Evolutionary conservation across 1,140 invertebrate genomes (phyloP), one percentile per base, ranked within the genome.

Genomic region (Zaprionus capensis): DNA sequence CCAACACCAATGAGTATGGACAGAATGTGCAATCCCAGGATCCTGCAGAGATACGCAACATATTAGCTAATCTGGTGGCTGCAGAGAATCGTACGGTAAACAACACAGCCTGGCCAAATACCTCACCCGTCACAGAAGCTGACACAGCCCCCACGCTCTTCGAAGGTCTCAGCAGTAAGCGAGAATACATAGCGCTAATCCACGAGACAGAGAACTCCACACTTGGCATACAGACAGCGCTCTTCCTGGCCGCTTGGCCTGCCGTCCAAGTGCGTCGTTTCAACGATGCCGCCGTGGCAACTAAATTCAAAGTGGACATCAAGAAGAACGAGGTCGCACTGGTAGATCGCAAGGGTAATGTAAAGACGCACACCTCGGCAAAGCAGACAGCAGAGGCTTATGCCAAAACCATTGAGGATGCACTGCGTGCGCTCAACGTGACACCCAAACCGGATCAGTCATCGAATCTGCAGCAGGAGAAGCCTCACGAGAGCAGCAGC

Each of bases 1-100:
- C 94, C 62, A 93, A 93, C 9, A 92, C 93, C 26, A 86, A 92
- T 41, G 94, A 94, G 82, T 92, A 95, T 51, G 96, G 96, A 2
- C 70, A 71, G 26, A 62, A 46, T 1, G 58, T 93, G 38, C 36
- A 55, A 24, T 92, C 96, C 38, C 92, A 94, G 62, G 94, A 95
- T 74, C 93, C 93, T 36, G 93, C 92, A 53, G 93, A 94, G 38
- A 94, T 94, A 20, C 67, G 80, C 1, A 69, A 63, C 0, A 31
- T 69, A 9, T 28, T 92, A 65, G 84, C 90, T 0, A 59, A 59
- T 7, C 55, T 83, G 12, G 9, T 92, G 34, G 87, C 74, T 1
- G 76, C 84, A 4, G 91, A 92, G 38, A 92, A 92, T 65, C 63
- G 72, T 11, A 92, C 90, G 51, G 38, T 26, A 22, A 85, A 81